These are phyloP conservation scores for Oncorhynchus masou DNA, from an alignment of 2,113 vertebrate species.

Conservation along the genomic window DNA sequence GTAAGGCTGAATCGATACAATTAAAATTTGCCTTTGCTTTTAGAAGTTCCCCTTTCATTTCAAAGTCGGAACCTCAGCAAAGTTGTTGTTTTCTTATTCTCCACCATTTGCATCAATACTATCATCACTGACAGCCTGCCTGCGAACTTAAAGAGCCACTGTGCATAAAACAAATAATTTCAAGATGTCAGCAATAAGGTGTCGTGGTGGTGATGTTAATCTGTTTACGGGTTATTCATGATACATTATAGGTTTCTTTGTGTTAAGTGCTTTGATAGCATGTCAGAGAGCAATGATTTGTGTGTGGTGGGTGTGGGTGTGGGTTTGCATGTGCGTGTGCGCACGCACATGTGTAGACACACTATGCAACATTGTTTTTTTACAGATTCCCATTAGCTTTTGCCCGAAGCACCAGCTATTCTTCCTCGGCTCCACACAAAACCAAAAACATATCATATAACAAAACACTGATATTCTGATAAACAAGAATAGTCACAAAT, in stretches of 20 bases:
- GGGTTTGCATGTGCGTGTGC: conserved; percentile 31
- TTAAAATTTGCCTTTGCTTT: conserved; percentile 75
- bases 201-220: conserved; percentile 75
- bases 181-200: conserved; percentile 77
- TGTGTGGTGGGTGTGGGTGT: conserved; percentile 34
- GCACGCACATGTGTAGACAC: not conserved
- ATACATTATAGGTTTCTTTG: conserved; percentile 71
- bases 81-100: conserved; percentile 75
- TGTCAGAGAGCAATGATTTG: conserved; percentile 59
- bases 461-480: too few relatives aligned
- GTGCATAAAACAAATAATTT: conserved; percentile 80
- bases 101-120: conserved; percentile 78
- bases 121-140: conserved; percentile 78
- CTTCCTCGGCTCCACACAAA: too few relatives aligned
- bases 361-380: not conserved
- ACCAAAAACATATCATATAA: too few relatives aligned
- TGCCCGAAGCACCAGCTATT: too few relatives aligned
- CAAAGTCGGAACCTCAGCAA: conserved; percentile 82
- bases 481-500: too few relatives aligned
- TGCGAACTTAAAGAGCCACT: conserved; percentile 73
- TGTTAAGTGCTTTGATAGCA: conserved; percentile 64
- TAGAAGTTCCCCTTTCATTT: conserved; percentile 66
- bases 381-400: too few relatives aligned
- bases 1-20: conserved; percentile 80
- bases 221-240: conserved; percentile 71